Percentiles rank a stretch among this genome's conserved stretches.
phyloP scores from a whole-genome alignment of 35 echinoderm and acorn worm species.

The Ptychodera flava region DNA sequence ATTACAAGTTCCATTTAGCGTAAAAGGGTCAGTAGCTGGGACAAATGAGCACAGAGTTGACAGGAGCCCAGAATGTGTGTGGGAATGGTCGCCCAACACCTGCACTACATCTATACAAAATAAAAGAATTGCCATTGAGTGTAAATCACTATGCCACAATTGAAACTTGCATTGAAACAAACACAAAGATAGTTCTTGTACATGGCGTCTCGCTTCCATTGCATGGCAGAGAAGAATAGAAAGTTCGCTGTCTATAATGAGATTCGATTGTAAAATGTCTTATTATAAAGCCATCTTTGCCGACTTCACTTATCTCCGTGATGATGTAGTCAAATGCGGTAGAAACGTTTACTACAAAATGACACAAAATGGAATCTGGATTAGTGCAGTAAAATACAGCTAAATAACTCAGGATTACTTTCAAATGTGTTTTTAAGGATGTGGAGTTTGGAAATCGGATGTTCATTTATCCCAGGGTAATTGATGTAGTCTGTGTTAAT shows the following conservation, averaged over 20 bases:
- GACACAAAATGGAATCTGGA: not conserved
- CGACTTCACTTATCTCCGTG: not conserved
- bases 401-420: not conserved
- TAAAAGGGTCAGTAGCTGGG: not conserved
- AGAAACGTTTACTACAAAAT: not conserved
- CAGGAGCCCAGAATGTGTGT: not conserved
- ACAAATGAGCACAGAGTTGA: not conserved
- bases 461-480: not conserved
- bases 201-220: not conserved
- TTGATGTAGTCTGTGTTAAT: not conserved
- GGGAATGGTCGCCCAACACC: not conserved
- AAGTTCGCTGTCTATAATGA: too few relatives aligned
- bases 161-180: not conserved
- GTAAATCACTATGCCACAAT: not conserved
- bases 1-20: not conserved
- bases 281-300: not conserved
- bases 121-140: not conserved
- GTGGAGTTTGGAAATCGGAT: not conserved
- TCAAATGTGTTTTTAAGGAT: constrained; percentile 2
- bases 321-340: not conserved
- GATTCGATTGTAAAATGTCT: not conserved
- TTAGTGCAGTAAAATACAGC: not conserved
- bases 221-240: too few relatives aligned
- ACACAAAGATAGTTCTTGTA: not conserved
- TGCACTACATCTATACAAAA: not conserved